Percentiles rank a stretch among this genome's conserved stretches.
Evolutionary conservation across 2,888 invertebrate genomes (phyloP).

Genomic region (Drepana falcataria): DNA sequence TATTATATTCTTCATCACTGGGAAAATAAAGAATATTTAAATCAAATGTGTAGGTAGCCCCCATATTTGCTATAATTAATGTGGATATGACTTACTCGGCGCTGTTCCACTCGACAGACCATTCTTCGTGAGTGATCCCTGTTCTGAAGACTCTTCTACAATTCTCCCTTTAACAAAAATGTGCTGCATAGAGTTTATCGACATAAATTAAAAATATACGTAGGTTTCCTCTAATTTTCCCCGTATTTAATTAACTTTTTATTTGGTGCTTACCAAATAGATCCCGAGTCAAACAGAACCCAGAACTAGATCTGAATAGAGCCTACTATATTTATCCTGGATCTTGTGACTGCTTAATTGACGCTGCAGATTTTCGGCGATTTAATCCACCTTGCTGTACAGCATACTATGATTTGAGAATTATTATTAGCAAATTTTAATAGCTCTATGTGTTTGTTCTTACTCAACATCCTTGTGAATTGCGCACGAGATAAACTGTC

Average conservation of each 20-base stretch:
- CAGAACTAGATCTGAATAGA: too few relatives aligned
- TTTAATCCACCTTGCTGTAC: too few relatives aligned
- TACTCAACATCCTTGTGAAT: constrained; percentile 67
- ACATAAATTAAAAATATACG: too few relatives aligned
- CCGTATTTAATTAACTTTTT: too few relatives aligned
- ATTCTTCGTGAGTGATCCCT: constrained; percentile 68
- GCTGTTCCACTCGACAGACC: constrained; percentile 55
- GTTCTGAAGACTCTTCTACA: constrained; percentile 67
- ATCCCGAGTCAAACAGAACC: too few relatives aligned
- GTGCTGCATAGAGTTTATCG: background rate
- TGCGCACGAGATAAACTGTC: constrained; percentile 65
- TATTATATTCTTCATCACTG: constrained; percentile 14
- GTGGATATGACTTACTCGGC: constrained; percentile 39
- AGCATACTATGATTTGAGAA: too few relatives aligned
- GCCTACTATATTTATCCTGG: too few relatives aligned
- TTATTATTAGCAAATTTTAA: background rate
- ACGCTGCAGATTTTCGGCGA: too few relatives aligned
- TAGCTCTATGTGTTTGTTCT: constrained; percentile 18
- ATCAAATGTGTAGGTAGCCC: background rate
- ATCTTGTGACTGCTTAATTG: too few relatives aligned
- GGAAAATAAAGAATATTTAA: constrained; percentile 4
- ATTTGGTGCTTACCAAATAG: too few relatives aligned
- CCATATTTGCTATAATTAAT: background rate
- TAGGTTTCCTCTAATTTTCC: too few relatives aligned
- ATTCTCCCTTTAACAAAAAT: constrained; percentile 40